phyloP scores from a whole-genome alignment of 2,797 vertebrate genomes.

The Aldrovandia affinis region DNA sequence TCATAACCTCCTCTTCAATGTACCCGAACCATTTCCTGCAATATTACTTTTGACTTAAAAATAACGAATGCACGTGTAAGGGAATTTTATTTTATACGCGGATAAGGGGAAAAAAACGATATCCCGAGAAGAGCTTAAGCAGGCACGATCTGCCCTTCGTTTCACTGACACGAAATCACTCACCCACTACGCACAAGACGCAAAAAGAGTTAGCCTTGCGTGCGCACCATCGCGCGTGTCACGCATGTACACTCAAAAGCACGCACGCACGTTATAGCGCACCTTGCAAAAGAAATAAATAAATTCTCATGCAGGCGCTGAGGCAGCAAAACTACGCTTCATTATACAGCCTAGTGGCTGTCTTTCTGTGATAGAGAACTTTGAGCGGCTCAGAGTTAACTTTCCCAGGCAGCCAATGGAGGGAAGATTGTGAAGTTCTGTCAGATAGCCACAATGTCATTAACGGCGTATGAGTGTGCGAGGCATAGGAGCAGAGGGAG shows the following conservation, averaged over 20 bases:
- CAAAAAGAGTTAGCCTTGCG: neutral
- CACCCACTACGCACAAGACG: neutral
- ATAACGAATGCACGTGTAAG: too few species aligned
- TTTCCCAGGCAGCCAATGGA: neutral
- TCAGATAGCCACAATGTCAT: constrained; percentile 6
- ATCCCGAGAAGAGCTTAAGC: too few species aligned
- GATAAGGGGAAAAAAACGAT: too few species aligned
- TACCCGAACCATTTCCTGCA: too few species aligned
- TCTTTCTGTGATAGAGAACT: neutral
- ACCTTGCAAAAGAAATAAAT: neutral
- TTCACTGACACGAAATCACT: neutral
- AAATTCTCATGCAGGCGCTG: neutral
- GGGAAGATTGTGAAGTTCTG: constrained; percentile 13
- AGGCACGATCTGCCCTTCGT: neutral
- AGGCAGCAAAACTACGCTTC: neutral
- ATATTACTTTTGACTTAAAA: too few species aligned
- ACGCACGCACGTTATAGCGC: neutral
- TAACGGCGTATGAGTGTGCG: constrained; percentile 11
- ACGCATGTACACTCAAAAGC: neutral
- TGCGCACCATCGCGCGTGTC: neutral
- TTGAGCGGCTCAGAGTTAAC: neutral
- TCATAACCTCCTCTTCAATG: too few species aligned
- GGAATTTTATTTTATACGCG: too few species aligned
- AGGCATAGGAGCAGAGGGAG: neutral
- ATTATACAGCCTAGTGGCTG: constrained; percentile 11